Conservation (phyloP, 2,888 invertebrate genomes). For the Hemithea aestivaria region DNA sequence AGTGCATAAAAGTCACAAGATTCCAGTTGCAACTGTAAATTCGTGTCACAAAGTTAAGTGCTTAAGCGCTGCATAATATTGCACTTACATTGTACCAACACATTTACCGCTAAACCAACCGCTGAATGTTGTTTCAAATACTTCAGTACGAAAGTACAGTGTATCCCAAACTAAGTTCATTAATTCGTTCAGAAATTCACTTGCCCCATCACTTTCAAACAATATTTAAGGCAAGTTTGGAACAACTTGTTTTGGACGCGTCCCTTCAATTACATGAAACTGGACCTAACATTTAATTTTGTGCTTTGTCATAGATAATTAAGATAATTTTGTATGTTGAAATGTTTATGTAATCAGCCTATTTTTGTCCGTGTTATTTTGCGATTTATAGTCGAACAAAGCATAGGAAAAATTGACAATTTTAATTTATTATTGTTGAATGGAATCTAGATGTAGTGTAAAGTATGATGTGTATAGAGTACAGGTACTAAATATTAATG, state of each 20-base stretch:
- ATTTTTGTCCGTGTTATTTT: too few relatives aligned
- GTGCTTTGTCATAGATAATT: conserved; percentile 32
- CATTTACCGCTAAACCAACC: too few relatives aligned
- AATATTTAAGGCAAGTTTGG: conserved; percentile 43
- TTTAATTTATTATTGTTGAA: too few relatives aligned
- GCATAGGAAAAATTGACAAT: too few relatives aligned
- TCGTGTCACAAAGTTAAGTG: too few relatives aligned
- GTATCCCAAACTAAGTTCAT: conserved; percentile 23
- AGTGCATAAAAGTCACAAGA: too few relatives aligned
- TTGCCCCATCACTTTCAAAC: conserved; percentile 28
- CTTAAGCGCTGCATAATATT: background rate
- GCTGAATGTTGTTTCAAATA: conserved; percentile 13
- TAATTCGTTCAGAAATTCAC: conserved; percentile 36
- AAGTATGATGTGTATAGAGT: too few relatives aligned
- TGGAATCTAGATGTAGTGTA: too few relatives aligned
- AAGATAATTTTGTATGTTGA: conserved; percentile 23
- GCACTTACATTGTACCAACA: conserved; percentile 12
- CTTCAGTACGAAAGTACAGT: conserved; percentile 15
- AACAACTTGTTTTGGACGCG: conserved; percentile 46
- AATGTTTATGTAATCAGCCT: too few relatives aligned
- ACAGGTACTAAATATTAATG: too few relatives aligned
- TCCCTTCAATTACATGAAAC: conserved; percentile 52
- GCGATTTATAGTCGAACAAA: too few relatives aligned
- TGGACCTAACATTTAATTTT: conserved; percentile 35
- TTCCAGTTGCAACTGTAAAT: too few relatives aligned